Conservation (phyloP, 2,797 vertebrate genomes). For the Hephaestus fuliginosus region DNA sequence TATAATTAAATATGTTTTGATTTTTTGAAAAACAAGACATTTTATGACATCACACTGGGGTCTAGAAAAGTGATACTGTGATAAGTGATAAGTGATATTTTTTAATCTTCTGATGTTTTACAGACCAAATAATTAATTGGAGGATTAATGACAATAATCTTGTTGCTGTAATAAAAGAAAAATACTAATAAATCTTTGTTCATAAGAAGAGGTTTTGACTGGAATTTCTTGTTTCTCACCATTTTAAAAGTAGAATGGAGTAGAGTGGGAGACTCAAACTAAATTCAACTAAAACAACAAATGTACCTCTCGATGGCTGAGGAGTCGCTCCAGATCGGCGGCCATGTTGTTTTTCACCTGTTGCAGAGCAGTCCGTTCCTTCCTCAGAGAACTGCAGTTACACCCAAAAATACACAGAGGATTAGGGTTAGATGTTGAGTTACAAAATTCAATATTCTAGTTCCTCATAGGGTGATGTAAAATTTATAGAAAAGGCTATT, state of each 20-base stretch:
- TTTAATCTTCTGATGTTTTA: not conserved
- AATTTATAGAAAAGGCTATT: not conserved
- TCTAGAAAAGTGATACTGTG: not conserved
- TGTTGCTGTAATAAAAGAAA: not conserved
- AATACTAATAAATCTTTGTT: not conserved
- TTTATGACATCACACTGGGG: not conserved
- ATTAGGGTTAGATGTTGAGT: not conserved
- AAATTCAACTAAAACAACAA: conserved; percentile 1
- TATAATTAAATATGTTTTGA: not conserved
- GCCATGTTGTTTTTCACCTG: conserved; percentile 97
- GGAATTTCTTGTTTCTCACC: conserved; percentile 11
- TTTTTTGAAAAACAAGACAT: not conserved
- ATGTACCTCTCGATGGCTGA: conserved; percentile 95
- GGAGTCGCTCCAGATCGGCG: conserved; percentile 94
- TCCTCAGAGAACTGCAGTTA: conserved; percentile 89
- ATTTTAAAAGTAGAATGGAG: not conserved
- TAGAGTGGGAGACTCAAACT: not conserved
- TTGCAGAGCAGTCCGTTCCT: conserved; percentile 91
- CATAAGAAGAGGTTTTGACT: not conserved
- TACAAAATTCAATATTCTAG: not conserved
- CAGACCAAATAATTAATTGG: not conserved
- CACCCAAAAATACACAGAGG: conserved; percentile 24
- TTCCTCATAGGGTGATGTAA: not conserved
- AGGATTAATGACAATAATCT: not conserved
- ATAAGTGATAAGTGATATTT: no score